phyloP scores from a whole-genome alignment of 2,797 vertebrate species.

The Lerista edwardsae region DNA sequence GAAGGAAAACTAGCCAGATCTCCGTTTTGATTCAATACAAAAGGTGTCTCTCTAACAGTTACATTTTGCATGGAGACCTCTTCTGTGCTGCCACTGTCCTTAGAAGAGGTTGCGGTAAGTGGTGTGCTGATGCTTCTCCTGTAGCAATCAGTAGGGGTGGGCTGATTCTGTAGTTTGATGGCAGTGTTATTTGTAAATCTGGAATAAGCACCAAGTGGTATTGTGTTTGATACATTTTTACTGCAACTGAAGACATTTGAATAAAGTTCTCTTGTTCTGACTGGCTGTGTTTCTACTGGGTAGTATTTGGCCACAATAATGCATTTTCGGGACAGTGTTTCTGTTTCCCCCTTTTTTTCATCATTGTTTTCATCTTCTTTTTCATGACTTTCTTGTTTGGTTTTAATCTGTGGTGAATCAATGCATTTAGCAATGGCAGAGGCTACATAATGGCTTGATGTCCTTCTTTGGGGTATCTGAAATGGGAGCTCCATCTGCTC shows the following conservation, averaged over 20 bases:
- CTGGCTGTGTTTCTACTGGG: conserved; percentile 16
- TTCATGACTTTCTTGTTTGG: neutral
- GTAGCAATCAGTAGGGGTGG: conserved; percentile 36
- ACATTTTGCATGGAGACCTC: conserved; percentile 47
- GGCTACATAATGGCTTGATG: conserved; percentile 94
- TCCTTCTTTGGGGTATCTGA: conserved; percentile 87
- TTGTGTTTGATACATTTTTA: conserved; percentile 48
- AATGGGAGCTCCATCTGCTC: conserved; percentile 80
- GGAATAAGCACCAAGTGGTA: conserved; percentile 48
- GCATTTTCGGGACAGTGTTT: conserved; percentile 21
- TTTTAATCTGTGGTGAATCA: conserved; percentile 66
- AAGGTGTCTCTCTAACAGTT: conserved; percentile 37
- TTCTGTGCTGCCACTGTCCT: conserved; percentile 36
- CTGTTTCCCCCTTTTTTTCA: neutral
- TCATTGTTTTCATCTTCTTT: conserved; percentile 27
- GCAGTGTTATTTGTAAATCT: conserved; percentile 1
- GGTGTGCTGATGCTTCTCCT: conserved; percentile 49
- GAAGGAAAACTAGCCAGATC: conserved; percentile 14
- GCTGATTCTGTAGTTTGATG: conserved; percentile 48
- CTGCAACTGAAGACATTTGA: conserved; percentile 49
- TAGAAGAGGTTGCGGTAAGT: conserved; percentile 48
- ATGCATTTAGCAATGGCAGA: conserved; percentile 88
- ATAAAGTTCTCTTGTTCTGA: conserved; percentile 42
- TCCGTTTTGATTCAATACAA: conserved; percentile 38
- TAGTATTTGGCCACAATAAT: conserved; percentile 1